Evolutionary conservation across 2,113 vertebrate species (phyloP).

Genomic region (Willisornis vidua): DNA sequence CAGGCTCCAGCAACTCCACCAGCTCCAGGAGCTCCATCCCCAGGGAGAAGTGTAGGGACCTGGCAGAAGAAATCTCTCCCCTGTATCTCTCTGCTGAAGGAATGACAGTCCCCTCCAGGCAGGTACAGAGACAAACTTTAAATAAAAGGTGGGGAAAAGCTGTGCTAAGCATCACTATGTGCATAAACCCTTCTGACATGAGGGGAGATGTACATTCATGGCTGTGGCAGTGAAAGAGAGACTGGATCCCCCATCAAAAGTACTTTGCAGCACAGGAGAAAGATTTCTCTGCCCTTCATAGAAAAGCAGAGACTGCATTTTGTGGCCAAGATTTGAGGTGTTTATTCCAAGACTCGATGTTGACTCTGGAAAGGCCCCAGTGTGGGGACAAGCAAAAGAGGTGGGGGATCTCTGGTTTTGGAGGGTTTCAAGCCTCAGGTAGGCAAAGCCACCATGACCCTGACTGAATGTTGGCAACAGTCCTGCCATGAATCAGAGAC

Average conservation of each 20-base stretch:
- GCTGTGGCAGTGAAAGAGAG: neutral
- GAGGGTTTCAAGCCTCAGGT: neutral
- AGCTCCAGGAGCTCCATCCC: neutral
- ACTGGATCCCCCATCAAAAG: neutral
- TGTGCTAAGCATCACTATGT: neutral
- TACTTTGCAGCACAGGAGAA: neutral
- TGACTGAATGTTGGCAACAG: fast-evolving
- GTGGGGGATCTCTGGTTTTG: neutral
- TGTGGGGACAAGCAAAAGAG: neutral
- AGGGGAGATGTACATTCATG: neutral
- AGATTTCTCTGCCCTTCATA: neutral
- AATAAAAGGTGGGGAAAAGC: neutral
- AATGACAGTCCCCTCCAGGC: neutral
- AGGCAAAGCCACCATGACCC: neutral
- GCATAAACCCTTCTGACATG: neutral
- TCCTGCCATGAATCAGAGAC: neutral
- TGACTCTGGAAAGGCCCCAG: neutral
- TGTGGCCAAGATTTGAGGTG: neutral
- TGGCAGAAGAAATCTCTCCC: neutral
- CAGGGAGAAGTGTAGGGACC: neutral
- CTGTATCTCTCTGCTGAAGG: neutral
- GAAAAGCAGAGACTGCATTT: neutral
- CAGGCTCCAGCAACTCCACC: neutral
- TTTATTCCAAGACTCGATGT: neutral
- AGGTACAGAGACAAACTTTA: neutral